These are phyloP conservation scores for Drosophila parabipectinata DNA, from an alignment of 1,140 invertebrate genomes.

Conservation along the genomic window DNA sequence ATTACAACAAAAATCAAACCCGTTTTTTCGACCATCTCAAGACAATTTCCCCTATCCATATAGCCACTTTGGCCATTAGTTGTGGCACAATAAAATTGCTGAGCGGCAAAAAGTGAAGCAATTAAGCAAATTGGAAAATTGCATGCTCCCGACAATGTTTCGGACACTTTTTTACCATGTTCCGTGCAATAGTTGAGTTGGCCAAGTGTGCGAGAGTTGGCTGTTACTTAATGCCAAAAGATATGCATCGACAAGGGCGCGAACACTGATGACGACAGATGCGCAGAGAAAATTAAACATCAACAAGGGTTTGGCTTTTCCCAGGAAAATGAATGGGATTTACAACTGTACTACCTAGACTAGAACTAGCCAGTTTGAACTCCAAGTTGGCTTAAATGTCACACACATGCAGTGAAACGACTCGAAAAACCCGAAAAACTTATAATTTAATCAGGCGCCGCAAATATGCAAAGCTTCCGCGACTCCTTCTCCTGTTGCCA, in stretches of 20 bases:
- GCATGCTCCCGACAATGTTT: conserved; percentile 59
- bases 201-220: conserved; percentile 3
- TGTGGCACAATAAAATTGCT: conserved; percentile 54
- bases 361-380: too few relatives aligned
- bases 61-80: conserved; percentile 18
- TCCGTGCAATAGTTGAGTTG: conserved; percentile 5
- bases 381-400: conserved; percentile 32
- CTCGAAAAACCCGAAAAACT: conserved; percentile 4
- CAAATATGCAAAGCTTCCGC: conserved; percentile 39
- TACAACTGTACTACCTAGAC: background rate
- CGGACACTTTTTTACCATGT: conserved; percentile 43
- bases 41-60: conserved; percentile 9
- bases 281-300: conserved; percentile 9
- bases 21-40: conserved; percentile 20
- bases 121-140: conserved; percentile 79
- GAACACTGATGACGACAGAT: conserved; percentile 49
- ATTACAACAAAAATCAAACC: conserved; percentile 4
- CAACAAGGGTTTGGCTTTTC: background rate
- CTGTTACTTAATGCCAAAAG: conserved; percentile 36
- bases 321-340: background rate
- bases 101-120: conserved; percentile 55
- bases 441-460: conserved; percentile 62
- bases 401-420: conserved; percentile 22
- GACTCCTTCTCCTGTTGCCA: conserved; percentile 9
- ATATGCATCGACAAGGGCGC: conserved; percentile 70